Conservation (phyloP, 2,113 vertebrate species). For the Neolamprologus tretocephalus region DNA sequence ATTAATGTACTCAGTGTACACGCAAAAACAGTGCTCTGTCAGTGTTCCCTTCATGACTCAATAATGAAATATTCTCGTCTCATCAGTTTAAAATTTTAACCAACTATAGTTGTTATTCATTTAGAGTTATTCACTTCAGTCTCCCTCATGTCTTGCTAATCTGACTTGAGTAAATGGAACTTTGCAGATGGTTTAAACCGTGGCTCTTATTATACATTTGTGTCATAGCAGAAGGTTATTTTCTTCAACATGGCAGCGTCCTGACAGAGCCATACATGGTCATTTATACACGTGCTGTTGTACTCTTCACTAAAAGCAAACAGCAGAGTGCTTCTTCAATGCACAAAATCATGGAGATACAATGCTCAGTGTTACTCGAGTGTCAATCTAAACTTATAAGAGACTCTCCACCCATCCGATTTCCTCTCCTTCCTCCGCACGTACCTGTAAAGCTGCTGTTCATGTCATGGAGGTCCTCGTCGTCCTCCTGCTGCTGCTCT, state of each 20-base stretch:
- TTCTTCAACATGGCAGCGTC: background rate
- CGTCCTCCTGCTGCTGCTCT: constrained; percentile 86
- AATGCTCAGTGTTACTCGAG: background rate
- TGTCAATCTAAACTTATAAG: background rate
- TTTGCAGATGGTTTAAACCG: background rate
- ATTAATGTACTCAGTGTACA: background rate
- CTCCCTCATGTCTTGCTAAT: background rate
- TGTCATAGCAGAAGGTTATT: background rate
- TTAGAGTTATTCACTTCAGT: background rate
- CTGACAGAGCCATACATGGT: background rate
- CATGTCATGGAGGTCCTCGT: constrained; percentile 97
- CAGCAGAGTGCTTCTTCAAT: background rate
- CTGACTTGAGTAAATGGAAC: background rate
- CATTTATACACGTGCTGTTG: background rate
- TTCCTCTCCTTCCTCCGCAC: background rate
- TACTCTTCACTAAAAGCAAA: background rate
- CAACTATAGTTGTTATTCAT: background rate
- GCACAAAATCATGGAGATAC: background rate
- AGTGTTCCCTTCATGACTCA: background rate
- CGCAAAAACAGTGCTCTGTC: background rate
- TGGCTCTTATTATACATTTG: background rate
- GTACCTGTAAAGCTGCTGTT: constrained; percentile 99
- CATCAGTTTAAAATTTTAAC: background rate
- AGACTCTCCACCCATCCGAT: background rate
- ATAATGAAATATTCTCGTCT: background rate